Base-by-base conservation (phyloP, 2,888 invertebrate species). In the Drosophila mulleri region DNA sequence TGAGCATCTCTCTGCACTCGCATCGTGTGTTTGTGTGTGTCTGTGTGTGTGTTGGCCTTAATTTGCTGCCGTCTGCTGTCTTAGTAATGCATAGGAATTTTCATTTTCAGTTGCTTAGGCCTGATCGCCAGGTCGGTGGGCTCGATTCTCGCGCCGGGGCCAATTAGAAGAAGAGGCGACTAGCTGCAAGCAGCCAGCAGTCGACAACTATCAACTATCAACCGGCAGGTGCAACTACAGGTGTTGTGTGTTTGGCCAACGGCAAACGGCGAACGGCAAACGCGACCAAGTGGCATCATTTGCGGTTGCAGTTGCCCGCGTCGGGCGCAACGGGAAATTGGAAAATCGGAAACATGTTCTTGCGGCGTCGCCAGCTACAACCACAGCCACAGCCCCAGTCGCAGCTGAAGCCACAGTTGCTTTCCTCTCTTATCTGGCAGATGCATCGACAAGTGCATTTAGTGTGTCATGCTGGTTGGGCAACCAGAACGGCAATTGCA, bases 391-490 rank as follows among this genome's bases (percentile, higher is more conserved):
- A 37, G 37, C 20, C 35, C 1, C 14, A 20, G 64, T 50, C 74
- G 86, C 78, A 75, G 76, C 35, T 23, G 44, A 20, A 44, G 53
- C 16, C 23, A 2, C 2, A 23, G 59, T 52, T 80, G 80, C 80
- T 79, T 90, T 78, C 65, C 78, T 65, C 68, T 67, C 71, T 92
- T 79, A 84, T 91, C 82, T 82, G 81, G 42, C 69, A 89, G 78
- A 80, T 91, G 70, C 88, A 83, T 69, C 88, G 69, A 42, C 70
- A 68, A 57, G 48, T 47, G 67, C 54, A 83, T 70, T 82, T 91
- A 75, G 76, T 90, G 78, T 88, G 92, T 89, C 90, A 91, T 80
- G 92, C 83, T 83, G 76, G 78, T 67, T 91, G 91, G 91, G 88
- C 91, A 90, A 83, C 88, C 82, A 91, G 89, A 87, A 75, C 85